Base-by-base conservation (phyloP, 2,888 invertebrate species). In the Tanytarsus gracilentus region DNA sequence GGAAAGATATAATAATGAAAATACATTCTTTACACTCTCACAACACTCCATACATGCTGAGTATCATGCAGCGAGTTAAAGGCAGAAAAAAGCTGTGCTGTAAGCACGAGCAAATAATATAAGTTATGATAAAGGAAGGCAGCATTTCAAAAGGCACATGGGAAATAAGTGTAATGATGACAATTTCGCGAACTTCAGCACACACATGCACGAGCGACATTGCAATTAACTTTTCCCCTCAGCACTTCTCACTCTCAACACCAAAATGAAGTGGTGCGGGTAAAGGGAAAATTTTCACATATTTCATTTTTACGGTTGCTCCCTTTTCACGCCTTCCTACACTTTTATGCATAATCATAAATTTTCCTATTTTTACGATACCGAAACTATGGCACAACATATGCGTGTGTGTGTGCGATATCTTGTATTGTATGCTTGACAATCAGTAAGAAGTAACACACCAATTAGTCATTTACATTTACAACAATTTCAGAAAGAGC, bases 231-330 rank as follows among this genome's bases (percentile, higher is more conserved):
- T 44, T 44, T 18, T 23, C 9, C 23, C 9, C 44, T 23, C 3
- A 18, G 3, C 5, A 40, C 18, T 16, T 40, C 30, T 16, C 36
- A 3, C 5, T 16, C 4, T 16, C 7, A 4, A 2, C 5, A 4
- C 11, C 33, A 36, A n/a, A 36, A 36, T 36, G 6, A 14, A 36
- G n/a, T 23, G 21, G 18, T 44, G 9, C 23, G 3, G 44, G 44
- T 44, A 23, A 23, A 11, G 44, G 18, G 44, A 44, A 44, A 23
- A 44, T 44, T 44, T 44, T 44, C 44, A n/a, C n/a, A 44, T 44
- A 44, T 44, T 44, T 44, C 44, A 44, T 44, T 44, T 44, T 44
- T 44, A 44, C 44, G 44, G 44, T 23, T 44, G 44, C 23, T 44
- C 44, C 44, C 44, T 44, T 44, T 44, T 44, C 44, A 44, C 44